phyloP scores from a whole-genome alignment of 2,113 vertebrate genomes.

The Alouatta palliata region DNA sequence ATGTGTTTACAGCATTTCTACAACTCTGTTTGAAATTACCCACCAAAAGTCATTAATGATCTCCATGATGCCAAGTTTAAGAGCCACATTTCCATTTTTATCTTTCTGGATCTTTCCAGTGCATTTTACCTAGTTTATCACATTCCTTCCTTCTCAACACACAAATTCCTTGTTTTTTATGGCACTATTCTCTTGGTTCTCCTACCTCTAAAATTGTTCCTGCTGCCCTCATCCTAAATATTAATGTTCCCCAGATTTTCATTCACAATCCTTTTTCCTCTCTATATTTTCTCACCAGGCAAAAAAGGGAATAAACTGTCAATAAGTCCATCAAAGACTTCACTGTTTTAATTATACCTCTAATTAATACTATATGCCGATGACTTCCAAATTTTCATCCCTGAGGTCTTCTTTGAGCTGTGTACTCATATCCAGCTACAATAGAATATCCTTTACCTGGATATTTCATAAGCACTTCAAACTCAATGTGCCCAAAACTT shows the following conservation, averaged over 20 bases:
- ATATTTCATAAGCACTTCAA: slow-evolving; percentile 13
- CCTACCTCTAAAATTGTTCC: neutral
- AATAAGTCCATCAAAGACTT: neutral
- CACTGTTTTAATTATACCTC: neutral
- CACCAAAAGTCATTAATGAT: neutral
- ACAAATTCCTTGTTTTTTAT: neutral
- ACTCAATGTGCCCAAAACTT: neutral
- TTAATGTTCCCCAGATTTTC: neutral
- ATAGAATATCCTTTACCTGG: neutral
- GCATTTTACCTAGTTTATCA: neutral
- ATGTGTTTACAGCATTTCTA: neutral
- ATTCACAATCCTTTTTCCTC: neutral
- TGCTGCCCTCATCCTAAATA: neutral
- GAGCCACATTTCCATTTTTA: neutral
- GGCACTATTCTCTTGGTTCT: neutral
- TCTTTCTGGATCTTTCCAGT: neutral
- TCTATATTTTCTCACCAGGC: neutral
- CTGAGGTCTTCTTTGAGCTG: neutral
- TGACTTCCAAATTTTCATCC: neutral
- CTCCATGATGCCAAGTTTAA: neutral
- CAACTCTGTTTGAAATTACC: neutral
- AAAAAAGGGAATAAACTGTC: neutral
- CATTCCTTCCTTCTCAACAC: neutral
- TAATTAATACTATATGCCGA: neutral
- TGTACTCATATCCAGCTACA: neutral